A percentile compares a stretch with the other conserved stretches of the same genome.
Conservation (phyloP, 2,797 vertebrate species). For the Forpus xanthops region DNA sequence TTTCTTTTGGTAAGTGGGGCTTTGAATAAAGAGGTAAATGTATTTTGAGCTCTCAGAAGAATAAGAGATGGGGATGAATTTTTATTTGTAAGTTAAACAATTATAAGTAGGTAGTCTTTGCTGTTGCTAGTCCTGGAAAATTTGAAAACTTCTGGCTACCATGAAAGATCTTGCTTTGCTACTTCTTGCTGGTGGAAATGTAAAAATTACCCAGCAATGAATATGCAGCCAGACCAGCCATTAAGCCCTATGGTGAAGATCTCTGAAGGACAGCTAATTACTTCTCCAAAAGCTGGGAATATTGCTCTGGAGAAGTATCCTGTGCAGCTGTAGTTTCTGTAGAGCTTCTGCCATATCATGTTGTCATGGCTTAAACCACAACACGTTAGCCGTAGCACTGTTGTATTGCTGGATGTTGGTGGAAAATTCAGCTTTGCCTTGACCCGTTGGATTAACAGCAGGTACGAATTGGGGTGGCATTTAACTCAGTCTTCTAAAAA, state of each 20-base stretch:
- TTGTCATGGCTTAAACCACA: no score
- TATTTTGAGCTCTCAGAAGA: neutral
- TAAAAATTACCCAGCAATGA: neutral
- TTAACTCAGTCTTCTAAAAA: neutral
- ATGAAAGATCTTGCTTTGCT: neutral
- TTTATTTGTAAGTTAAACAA: neutral
- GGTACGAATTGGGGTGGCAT: neutral
- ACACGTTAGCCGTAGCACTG: neutral
- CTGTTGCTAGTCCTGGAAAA: neutral
- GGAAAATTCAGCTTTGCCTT: neutral
- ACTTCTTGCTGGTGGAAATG: neutral
- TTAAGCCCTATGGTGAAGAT: neutral
- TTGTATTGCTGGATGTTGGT: neutral
- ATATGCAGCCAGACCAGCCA: neutral
- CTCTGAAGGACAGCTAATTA: neutral
- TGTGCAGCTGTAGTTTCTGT: neutral
- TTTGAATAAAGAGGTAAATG: neutral
- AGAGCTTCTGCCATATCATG: neutral
- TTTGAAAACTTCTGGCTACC: neutral
- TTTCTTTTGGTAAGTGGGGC: neutral
- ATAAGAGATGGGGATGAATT: neutral
- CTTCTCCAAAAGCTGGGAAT: neutral
- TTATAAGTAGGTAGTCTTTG: neutral
- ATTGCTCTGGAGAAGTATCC: neutral
- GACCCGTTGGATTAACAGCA: neutral